A percentile compares a stretch with the other conserved stretches of the same genome.
Conservation (phyloP, 2,888 invertebrate species). For the Ornithoptera priamus region DNA sequence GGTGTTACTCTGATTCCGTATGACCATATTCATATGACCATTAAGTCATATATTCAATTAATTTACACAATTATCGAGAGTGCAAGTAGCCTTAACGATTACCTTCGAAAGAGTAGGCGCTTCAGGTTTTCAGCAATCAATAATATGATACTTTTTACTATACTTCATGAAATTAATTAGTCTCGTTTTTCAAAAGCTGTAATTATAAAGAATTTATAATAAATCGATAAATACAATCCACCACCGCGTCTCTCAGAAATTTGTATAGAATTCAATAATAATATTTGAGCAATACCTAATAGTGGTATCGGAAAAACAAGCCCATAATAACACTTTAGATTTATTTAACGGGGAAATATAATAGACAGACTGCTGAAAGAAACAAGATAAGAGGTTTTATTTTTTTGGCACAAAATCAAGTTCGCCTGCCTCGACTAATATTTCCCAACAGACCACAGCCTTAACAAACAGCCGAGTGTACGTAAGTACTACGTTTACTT, state of each 20-base stretch:
- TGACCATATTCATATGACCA: too few species aligned
- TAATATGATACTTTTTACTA: too few species aligned
- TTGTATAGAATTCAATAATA: neutral
- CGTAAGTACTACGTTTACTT: conserved; percentile 4
- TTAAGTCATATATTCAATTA: too few species aligned
- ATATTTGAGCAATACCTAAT: neutral
- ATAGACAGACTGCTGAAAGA: conserved; percentile 27
- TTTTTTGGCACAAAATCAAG: conserved; percentile 30
- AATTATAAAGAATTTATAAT: neutral
- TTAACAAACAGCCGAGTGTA: conserved; percentile 11
- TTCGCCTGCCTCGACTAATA: conserved; percentile 21
- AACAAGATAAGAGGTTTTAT: conserved; percentile 28
- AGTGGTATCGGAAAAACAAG: conserved; percentile 17
- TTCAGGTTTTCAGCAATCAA: too few species aligned
- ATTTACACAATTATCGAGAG: too few species aligned
- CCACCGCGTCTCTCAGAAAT: neutral
- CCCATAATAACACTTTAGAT: conserved; percentile 26
- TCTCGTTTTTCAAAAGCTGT: neutral
- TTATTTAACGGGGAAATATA: conserved; percentile 25
- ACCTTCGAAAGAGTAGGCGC: too few species aligned
- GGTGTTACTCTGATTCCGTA: too few species aligned
- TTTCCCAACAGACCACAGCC: conserved; percentile 21
- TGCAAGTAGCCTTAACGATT: too few species aligned
- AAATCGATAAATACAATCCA: neutral
- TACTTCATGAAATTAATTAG: too few species aligned